phyloP scores from a whole-genome alignment of 1,140 invertebrate genomes.

The Propsilocerus akamusi region DNA sequence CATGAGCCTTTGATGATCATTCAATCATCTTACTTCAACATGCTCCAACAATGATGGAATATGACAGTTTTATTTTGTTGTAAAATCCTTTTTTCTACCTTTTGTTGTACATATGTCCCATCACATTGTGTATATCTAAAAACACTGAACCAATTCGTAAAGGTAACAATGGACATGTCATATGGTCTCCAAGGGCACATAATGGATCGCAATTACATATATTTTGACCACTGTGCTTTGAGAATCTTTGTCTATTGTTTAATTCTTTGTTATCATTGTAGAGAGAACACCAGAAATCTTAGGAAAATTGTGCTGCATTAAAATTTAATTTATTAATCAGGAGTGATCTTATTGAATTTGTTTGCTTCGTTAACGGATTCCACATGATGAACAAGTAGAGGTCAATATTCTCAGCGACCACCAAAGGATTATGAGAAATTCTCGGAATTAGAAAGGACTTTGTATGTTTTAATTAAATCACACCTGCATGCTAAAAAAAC shows the following conservation, averaged over 20 bases:
- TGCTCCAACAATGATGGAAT: background rate
- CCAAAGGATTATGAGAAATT: background rate
- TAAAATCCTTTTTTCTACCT: slow-evolving; percentile 4
- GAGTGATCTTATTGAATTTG: background rate
- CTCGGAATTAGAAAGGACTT: background rate
- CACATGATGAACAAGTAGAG: background rate
- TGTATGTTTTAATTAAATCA: background rate
- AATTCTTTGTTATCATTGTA: too few relatives aligned
- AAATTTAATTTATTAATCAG: background rate
- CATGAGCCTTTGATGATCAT: background rate
- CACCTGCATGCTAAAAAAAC: background rate
- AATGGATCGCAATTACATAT: background rate
- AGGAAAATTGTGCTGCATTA: background rate
- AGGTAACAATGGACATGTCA: background rate
- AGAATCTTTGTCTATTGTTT: too few relatives aligned
- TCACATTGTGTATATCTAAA: background rate
- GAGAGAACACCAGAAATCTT: too few relatives aligned
- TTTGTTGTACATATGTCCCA: background rate
- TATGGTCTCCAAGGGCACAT: too few relatives aligned
- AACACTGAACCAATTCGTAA: background rate
- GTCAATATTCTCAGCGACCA: background rate
- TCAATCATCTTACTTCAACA: background rate
- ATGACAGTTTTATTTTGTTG: background rate
- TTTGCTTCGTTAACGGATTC: background rate
- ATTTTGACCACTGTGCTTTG: slow-evolving; percentile 1